These are phyloP conservation scores for Engraulis encrasicolus DNA, from an alignment of 2,113 vertebrate species.

Conservation along the genomic window DNA sequence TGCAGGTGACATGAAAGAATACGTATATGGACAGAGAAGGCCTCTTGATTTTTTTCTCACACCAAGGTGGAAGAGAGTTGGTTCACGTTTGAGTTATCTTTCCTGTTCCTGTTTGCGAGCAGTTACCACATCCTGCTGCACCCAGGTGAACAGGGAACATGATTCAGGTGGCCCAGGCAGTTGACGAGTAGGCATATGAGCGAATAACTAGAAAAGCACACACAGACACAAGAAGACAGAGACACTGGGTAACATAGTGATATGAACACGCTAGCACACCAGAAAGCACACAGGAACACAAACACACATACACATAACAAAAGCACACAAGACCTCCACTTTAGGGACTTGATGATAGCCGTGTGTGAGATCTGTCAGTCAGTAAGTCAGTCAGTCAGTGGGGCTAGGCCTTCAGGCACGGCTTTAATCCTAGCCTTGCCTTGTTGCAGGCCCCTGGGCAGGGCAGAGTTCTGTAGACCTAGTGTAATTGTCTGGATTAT, in stretches of 20 bases:
- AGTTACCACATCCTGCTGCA: neutral
- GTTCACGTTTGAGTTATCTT: neutral
- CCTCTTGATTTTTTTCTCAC: neutral
- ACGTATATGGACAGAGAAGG: constrained; percentile 50
- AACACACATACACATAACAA: constrained; percentile 55
- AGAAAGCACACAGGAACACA: constrained; percentile 45
- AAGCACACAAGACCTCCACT: constrained; percentile 43
- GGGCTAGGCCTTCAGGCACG: constrained; percentile 39
- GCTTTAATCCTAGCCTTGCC: constrained; percentile 36
- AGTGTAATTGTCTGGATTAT: constrained; percentile 72
- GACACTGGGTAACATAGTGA: neutral
- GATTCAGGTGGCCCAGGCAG: neutral
- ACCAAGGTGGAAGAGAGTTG: neutral
- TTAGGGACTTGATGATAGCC: too few species aligned
- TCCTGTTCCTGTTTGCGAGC: neutral
- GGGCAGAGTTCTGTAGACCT: constrained; percentile 56
- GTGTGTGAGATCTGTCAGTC: constrained; percentile 41
- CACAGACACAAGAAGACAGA: neutral
- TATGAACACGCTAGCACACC: constrained; percentile 54
- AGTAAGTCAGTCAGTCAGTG: constrained; percentile 28
- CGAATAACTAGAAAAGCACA: neutral
- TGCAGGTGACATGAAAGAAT: constrained; percentile 27
- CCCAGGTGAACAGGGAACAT: neutral
- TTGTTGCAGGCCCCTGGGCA: constrained; percentile 49
- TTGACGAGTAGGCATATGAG: neutral